Evolutionary conservation across 2,888 invertebrate species (phyloP).

Genomic region (Elgonia sp.): DNA sequence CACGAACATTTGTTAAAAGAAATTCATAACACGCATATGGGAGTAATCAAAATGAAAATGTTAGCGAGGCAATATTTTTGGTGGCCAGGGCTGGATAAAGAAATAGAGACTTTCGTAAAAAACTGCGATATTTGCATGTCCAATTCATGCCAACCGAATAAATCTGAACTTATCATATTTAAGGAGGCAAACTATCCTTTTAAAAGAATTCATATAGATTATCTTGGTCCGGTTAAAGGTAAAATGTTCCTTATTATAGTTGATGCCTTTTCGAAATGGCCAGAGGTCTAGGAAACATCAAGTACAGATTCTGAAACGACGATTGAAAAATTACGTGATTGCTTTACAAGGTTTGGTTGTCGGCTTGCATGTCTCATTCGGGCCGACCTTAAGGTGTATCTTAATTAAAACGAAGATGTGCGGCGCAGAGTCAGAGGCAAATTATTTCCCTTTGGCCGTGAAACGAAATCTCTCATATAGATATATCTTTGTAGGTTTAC

Average conservation of each 20-base stretch:
- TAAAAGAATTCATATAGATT: constrained; percentile 75
- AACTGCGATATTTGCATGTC: constrained; percentile 67
- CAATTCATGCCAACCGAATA: constrained; percentile 68
- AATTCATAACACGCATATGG: constrained; percentile 78
- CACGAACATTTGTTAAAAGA: constrained; percentile 64
- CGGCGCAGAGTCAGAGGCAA: constrained; percentile 68
- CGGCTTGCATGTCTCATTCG: constrained; percentile 62
- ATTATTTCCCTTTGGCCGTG: constrained; percentile 82
- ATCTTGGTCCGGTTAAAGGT: constrained; percentile 70
- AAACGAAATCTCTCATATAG: constrained; percentile 82
- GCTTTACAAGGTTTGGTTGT: constrained; percentile 63
- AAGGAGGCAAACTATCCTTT: constrained; percentile 70
- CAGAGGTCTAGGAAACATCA: constrained; percentile 67
- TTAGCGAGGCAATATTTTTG: constrained; percentile 78
- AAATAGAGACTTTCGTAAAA: constrained; percentile 61
- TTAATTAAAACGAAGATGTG: constrained; percentile 71
- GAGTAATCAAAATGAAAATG: constrained; percentile 66
- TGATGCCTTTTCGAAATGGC: constrained; percentile 73
- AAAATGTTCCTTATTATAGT: constrained; percentile 75
- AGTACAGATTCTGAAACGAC: constrained; percentile 58
- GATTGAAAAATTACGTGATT: constrained; percentile 56
- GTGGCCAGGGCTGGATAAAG: constrained; percentile 78
- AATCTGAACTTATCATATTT: constrained; percentile 70
- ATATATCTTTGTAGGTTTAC: constrained; percentile 79
- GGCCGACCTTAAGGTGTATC: constrained; percentile 68